These are phyloP conservation scores for Sarcophaga carnaria DNA, from an alignment of 2,888 invertebrate species.

Conservation along the genomic window DNA sequence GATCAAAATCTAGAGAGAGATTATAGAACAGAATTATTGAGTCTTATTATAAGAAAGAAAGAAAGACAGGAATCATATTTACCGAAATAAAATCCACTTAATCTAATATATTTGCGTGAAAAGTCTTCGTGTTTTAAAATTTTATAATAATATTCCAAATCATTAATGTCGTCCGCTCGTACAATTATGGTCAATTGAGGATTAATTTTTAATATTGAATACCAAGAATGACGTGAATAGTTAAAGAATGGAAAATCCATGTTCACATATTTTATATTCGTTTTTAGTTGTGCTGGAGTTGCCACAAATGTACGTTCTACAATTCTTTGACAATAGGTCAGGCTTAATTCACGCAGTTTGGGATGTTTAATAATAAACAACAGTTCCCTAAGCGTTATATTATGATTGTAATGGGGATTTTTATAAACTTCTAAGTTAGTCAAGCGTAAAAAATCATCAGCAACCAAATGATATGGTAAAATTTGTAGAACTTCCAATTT, in stretches of 20 bases:
- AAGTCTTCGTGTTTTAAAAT: constrained; percentile 31
- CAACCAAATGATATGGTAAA: constrained; percentile 9
- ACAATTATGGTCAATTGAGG: constrained; percentile 22
- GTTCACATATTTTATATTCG: background rate
- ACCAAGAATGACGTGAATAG: constrained; percentile 14
- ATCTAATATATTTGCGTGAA: constrained; percentile 10
- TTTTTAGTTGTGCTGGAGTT: background rate
- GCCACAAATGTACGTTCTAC: background rate
- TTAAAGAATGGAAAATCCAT: constrained; percentile 41
- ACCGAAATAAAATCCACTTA: constrained; percentile 50
- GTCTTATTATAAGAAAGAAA: background rate
- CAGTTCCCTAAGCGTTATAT: background rate
- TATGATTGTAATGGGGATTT: background rate
- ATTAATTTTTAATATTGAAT: constrained; percentile 20
- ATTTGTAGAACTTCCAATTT: constrained; percentile 48
- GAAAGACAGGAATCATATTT: background rate
- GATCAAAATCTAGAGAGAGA: constrained; percentile 29
- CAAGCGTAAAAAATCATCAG: constrained; percentile 23
- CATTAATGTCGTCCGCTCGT: background rate
- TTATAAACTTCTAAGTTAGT: constrained; percentile 22
- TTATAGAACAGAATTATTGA: background rate
- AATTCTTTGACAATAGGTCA: background rate
- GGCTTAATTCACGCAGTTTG: constrained; percentile 4
- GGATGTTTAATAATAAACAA: constrained; percentile 25
- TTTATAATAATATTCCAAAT: constrained; percentile 15